These are phyloP conservation scores for Ypsolopha scabrella DNA, from an alignment of 2,888 invertebrate species.

Conservation along the genomic window DNA sequence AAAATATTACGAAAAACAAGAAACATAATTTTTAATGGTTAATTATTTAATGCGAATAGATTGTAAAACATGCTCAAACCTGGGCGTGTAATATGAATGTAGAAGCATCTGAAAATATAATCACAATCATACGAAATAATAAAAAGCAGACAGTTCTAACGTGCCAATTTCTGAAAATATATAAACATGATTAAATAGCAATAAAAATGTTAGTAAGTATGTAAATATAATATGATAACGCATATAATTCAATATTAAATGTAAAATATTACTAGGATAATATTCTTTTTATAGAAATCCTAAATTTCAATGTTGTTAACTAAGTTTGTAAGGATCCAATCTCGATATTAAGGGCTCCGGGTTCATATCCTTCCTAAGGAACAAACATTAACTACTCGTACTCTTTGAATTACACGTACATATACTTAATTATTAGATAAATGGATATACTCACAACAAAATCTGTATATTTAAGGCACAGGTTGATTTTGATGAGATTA, in stretches of 20 bases:
- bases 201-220: not conserved
- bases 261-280: not conserved
- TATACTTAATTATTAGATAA: no score
- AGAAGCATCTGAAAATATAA: conserved; percentile 1
- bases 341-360: no score
- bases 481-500: no score
- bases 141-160: no score
- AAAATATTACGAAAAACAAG: not conserved
- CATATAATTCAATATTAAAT: not conserved
- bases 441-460: no score
- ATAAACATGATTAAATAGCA: not conserved
- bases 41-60: not conserved
- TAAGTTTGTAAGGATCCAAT: no score
- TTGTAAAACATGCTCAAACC: not conserved
- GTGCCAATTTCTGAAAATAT: not conserved
- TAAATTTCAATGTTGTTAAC: no score
- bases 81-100: not conserved
- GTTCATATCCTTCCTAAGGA: no score
- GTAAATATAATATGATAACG: not conserved
- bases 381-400: no score
- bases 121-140: not conserved
- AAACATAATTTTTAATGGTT: not conserved
- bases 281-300: no score
- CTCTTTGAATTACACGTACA: no score
- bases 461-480: no score